Percentiles rank a stretch among this genome's conserved stretches.
Evolutionary conservation across 2,888 invertebrate species (phyloP).

Genomic region (Synergus laeviventris): DNA sequence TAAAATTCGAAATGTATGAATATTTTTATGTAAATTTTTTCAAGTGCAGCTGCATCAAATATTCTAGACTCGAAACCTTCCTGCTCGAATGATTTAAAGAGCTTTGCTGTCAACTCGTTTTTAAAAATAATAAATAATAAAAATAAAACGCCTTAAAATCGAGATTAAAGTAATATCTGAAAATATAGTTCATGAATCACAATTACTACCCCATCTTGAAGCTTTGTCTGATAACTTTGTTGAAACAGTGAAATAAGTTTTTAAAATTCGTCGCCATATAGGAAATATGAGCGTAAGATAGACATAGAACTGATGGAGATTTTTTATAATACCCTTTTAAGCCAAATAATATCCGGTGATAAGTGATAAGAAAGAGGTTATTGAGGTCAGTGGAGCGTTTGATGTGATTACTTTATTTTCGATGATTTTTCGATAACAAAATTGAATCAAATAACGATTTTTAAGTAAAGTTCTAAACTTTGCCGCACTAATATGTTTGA

Average conservation of each 20-base stretch:
- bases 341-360: slow-evolving; percentile 1
- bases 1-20: not conserved
- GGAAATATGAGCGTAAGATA: not conserved
- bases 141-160: not conserved
- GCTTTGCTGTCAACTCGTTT: not conserved
- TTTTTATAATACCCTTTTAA: not conserved
- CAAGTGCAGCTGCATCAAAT: not conserved
- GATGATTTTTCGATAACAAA: not conserved
- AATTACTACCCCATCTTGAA: no score
- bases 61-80: not conserved
- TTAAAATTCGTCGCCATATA: not conserved
- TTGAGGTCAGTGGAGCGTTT: not conserved
- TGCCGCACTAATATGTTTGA: no score
- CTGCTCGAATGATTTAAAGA: not conserved
- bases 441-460: not conserved
- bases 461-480: not conserved
- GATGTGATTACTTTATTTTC: not conserved
- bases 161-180: not conserved
- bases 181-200: no score
- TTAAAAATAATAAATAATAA: not conserved
- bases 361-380: not conserved
- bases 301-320: no score
- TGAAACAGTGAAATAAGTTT: not conserved
- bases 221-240: no score
- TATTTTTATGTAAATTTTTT: not conserved